Evolutionary conservation across 2,888 invertebrate species (phyloP).

Genomic region (Meta bourneti): DNA sequence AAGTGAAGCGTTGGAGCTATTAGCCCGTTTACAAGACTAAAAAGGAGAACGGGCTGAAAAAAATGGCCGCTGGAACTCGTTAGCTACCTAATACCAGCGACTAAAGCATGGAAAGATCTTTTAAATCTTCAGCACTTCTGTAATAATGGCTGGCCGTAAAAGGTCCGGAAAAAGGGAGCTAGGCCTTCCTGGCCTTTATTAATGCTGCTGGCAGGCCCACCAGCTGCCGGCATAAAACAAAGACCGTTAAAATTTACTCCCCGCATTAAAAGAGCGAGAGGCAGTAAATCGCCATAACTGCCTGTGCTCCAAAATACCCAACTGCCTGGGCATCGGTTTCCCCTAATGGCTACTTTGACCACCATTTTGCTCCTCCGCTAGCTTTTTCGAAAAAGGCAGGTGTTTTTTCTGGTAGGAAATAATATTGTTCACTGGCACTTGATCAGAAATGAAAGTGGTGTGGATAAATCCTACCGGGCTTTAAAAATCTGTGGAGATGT

Average conservation of each 20-base stretch:
- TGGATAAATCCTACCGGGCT: too few relatives aligned
- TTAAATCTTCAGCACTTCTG: constrained; percentile 69
- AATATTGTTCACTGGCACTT: neutral
- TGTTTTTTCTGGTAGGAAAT: neutral
- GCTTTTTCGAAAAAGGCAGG: neutral
- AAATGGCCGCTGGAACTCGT: constrained; percentile 29
- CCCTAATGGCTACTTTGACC: constrained; percentile 54
- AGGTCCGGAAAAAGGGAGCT: constrained; percentile 1
- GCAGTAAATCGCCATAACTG: constrained; percentile 76
- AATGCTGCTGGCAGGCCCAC: constrained; percentile 3
- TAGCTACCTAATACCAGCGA: constrained; percentile 48
- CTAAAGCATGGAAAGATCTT: constrained; percentile 49
- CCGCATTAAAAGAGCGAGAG: constrained; percentile 68
- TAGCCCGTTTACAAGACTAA: constrained; percentile 25
- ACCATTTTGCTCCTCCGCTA: neutral
- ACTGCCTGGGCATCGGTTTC: neutral
- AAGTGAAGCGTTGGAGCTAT: neutral
- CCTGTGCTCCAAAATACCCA: constrained; percentile 53
- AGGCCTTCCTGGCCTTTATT: constrained; percentile 13
- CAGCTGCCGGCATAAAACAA: constrained; percentile 74
- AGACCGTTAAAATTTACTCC: constrained; percentile 76
- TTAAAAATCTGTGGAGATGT: too few relatives aligned
- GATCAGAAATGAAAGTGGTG: neutral
- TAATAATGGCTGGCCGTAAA: constrained; percentile 55
- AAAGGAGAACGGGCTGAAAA: neutral